Base-by-base conservation (phyloP, 1,140 invertebrate species). In the Zaprionus africanus region DNA sequence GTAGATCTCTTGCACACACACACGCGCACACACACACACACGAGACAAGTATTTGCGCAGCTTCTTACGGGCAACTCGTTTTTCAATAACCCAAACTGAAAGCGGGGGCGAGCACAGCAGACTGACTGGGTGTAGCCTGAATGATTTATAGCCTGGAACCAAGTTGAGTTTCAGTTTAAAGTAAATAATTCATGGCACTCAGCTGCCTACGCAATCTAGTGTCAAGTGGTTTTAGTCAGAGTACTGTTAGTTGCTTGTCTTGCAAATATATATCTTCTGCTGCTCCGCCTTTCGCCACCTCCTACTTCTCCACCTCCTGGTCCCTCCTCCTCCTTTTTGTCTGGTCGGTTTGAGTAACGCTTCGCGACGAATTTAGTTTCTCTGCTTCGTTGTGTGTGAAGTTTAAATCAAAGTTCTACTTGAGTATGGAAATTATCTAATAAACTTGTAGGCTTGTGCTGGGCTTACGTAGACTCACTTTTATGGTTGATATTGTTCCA, bases 371-470 rank as follows among this genome's bases (percentile, higher is more conserved):
- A 62, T 61, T 66, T 54, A 34, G 31, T n/a, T 49, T 59, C 31
- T 34, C 19, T 49, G 62, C 38, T 54, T 79, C 57, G 59, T 70
- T 67, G 58, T 61, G n/a, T 68, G 9, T 83, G 81, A 83, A 83
- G 71, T 83, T 65, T 76, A 83, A 83, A 83, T 76, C 81, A 83
- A 53, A 79, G 81, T 11, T 11, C 0, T 9, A 31, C 3, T 34
- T 1, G 31, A 11, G 2, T 31, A 11, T 31, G 3, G 31, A 31
- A 31, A n/a, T n/a, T n/a, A n/a, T n/a, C n/a, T n/a, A n/a, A n/a
- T n/a, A n/a, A n/a, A n/a, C n/a, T n/a, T n/a, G n/a, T n/a, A n/a
- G n/a, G n/a, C n/a, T n/a, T 6, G 26, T 6, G 26, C 5, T 28
- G 26, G 5, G 24, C 24, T 26, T 6, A 28, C 26, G 26, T 28